Evolutionary conservation across 2,888 invertebrate genomes (phyloP), one percentile per base, ranked within the genome.

Genomic region (Phania funesta): DNA sequence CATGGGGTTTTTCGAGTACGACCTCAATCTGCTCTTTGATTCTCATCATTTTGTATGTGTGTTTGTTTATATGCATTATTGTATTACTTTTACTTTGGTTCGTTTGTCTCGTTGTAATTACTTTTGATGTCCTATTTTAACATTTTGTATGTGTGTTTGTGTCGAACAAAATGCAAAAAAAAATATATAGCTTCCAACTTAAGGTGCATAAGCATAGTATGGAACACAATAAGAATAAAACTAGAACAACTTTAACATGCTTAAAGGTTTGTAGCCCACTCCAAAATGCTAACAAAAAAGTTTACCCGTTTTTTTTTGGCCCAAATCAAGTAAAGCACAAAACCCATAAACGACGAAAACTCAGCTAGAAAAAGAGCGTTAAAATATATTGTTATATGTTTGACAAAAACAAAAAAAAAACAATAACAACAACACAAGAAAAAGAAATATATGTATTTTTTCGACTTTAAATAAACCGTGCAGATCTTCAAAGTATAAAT

Each of bases 21-120:
- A 71, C 77, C 77, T 56, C 70, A 71, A 78, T 71, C 41, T 77
- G 77, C 52, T 78, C 56, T 56, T 38, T 70, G 48, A 71, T 78
- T 78, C 64, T 64, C 54, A 56, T 54, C 70, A 54, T 35, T 35
- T 8, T 9, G 9, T 35, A 35, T 8, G 9, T 35, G 7, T 8
- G 24, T 6, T 16, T 35, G 32, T 35, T 32, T 58, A 18, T 16
- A 41, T 54, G 8, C 22, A 29, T 62, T 41, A 3, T 8, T 8
- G 58, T 50, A 50, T 29, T 35, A 35, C 54, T 35, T 58, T 58
- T 67, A 38, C 46, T 32, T 58, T 67, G n/a, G n/a, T 35, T 60
- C 29, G 58, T 24, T 29, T 29, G 29, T 29, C 29, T 6, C 75
- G 75, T 58, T 67, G 50, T 29, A 26, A 68, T 46, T 60, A 50